A percentile compares a stretch with the other conserved stretches of the same genome.
Evolutionary conservation across 1,140 invertebrate species (phyloP).

Genomic region (Pseudomyrmex flavicornis): DNA sequence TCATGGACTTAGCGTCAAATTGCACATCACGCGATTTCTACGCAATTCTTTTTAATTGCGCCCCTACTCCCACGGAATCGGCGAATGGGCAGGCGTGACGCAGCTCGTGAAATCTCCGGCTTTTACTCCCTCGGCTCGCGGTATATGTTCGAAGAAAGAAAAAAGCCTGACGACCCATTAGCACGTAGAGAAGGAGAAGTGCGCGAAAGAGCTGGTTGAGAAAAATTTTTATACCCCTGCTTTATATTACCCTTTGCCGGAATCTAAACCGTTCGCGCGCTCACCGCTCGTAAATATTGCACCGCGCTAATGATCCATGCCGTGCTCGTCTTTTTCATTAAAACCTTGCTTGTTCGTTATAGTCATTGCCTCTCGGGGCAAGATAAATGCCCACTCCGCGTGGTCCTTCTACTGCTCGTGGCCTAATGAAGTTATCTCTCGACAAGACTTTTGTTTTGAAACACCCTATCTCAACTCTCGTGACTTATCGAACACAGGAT

Average conservation of each 20-base stretch:
- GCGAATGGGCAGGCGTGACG: not conserved
- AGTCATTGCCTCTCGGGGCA: conserved; percentile 14
- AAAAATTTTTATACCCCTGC: conserved; percentile 56
- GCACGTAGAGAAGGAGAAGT: conserved; percentile 19
- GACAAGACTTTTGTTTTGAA: conserved; percentile 48
- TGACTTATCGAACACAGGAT: not conserved
- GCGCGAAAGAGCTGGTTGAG: conserved; percentile 38
- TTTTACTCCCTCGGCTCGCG: not conserved
- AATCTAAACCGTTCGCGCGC: conserved; percentile 51
- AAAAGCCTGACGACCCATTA: conserved; percentile 25
- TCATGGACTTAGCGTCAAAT: conserved; percentile 61
- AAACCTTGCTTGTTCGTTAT: conserved; percentile 44
- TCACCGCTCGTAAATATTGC: conserved; percentile 26
- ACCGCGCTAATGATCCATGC: conserved; percentile 48
- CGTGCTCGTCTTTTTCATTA: conserved; percentile 43
- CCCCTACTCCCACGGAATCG: conserved; percentile 3
- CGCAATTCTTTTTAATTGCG: conserved; percentile 51
- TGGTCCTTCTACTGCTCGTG: conserved; percentile 9
- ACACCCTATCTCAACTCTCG: not conserved
- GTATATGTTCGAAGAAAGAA: not conserved
- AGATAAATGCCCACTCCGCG: conserved; percentile 20
- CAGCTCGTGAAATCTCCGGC: conserved; percentile 30
- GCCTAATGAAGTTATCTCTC: conserved; percentile 53
- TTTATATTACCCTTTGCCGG: conserved; percentile 10
- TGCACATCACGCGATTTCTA: conserved; percentile 48